Base-by-base conservation (phyloP, 2,797 vertebrate species). In the Crenichthys baileyi region DNA sequence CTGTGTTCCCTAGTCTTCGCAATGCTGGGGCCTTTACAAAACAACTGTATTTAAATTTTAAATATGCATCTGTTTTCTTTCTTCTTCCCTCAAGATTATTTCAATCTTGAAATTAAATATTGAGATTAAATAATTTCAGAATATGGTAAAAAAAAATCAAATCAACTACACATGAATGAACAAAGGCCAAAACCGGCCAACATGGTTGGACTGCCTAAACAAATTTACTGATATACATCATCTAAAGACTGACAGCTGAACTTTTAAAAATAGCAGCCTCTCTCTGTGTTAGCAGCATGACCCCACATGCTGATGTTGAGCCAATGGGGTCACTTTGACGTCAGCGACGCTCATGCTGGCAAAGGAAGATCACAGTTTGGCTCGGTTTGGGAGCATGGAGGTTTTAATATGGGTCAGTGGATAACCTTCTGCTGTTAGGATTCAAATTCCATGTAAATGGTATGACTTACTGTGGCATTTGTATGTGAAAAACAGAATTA, bases 331-430 rank as follows among this genome's bases (percentile, higher is more conserved):
- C 79, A 75, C 15, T 78, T 51, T 72, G 85, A 82, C 75, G 63
- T 84, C 84, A 83, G 55, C 39, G 7, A 39, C 6, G 1, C 76
- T 79, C 50, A 26, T 68, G 70, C 77, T 70, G 67, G 75, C 29
- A 67, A 84, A 50, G 22, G 83, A 75, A 83, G 80, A 77, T 81
- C 80, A 51, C 80, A 53, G 77, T 81, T 73, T 79, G 82, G 70
- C 81, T 82, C 72, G 70, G 83, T 80, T 79, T 81, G 79, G 82
- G 61, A 83, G 73, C 46, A n/a, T 11, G 44, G 31, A 78, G 63
- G 5, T 71, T 53, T 87, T 75, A 80, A 71, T 60, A 71, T 31
- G 84, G 89, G 67, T 89, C 85, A 87, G 67, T 31, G 73, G 73
- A n/a, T 75, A 60, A 80, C 72, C 79, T 72, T 74, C 74, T 79